Base-by-base conservation (phyloP, 2,888 invertebrate genomes). In the Margaritifera margaritifera region DNA sequence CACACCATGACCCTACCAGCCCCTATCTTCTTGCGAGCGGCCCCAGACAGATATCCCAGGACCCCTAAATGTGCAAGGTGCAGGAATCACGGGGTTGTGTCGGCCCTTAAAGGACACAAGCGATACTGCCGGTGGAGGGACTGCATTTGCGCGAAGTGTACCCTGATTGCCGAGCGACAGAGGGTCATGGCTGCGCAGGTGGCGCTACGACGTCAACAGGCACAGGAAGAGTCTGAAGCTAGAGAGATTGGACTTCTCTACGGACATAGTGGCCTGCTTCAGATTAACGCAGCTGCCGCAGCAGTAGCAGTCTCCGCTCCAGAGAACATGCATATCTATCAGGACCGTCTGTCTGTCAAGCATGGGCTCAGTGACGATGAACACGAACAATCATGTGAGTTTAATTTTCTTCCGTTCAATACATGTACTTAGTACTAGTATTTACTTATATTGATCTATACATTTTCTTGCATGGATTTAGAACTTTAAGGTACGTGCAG, bases 161-260 rank as follows among this genome's bases (percentile, higher is more conserved):
- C 97, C 24, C 93, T 99, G 80, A 99, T 99, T 80, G 98, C 98
- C 2, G 98, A 99, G 91, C 91, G 98, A 72, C 98, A 99, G 91
- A 92, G 98, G 57, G 98, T 99, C 72, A 99, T 99, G 98, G 98
- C 98, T 27, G 98, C 98, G 64, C 96, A 96, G 93, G 98, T 98
- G 77, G 98, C 98, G 31, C 92, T 98, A 62, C 92, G 98, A 54
- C 92, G 98, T 63, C 98, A 98, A 89, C 98, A 98, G 89, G 98
- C 98, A 1, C 98, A 98, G 89, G 98, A 98, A 90, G 95, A 95
- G 91, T 97, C 95, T 90, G 98, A 99, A 91, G 98, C 97, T 1
- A 93, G 97, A 84, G 98, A 98, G 87, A 90, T 98, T 89, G 97
- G 97, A 74, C 92, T 97, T 82, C 92, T 98, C 69, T 96, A 92